Evolutionary conservation across 2,888 invertebrate species (phyloP), one percentile per base, ranked within the genome.

Genomic region (Melanostoma scalare): DNA sequence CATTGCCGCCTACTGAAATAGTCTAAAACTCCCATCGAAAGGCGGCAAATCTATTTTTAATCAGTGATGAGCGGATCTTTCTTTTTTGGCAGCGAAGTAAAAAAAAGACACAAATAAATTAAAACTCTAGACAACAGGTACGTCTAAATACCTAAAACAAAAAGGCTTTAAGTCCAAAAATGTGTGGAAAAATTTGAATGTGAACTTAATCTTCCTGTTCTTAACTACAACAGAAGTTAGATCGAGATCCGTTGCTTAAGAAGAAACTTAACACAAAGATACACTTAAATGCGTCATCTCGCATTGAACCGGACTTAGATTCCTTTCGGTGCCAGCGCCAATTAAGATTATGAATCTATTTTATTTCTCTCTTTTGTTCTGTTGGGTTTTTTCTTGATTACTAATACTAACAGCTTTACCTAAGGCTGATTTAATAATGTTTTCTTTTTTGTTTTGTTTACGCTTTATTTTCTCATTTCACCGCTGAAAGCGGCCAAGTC

Each of bases 301-400:
- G 2, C 38, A 52, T 20, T 58, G 58, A 82, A 82, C 82, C 82
- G 82, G 82, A 82, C 68, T 78, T 82, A 82, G 78, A 78, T 82
- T 82, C 73, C 69, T 78, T 76, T 78, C 61, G 78, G 69, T 58
- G 75, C 53, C 61, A 73, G 69, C 52, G 75, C 53, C 63, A 53
- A 65, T 73, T 77, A 68, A 73, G 72, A 61, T 58, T 65, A 48
- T 76, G 76, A 76, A 60, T 65, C 63, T 72, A 33, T 69, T 61
- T 67, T 50, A 63, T 69, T 58, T 65, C 53, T 50, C 69, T 65
- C 63, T 72, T 81, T 77, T 81, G 76, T 71, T 76, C 40, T 68
- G 40, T 5, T 58, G 58, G 52, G 72, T 53, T 72, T 58, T 20
- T 40, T 50, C 8, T 60, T 6, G 50, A 63, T 63, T 63, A 63